A percentile compares a stretch with the other conserved stretches of the same genome.
These are phyloP conservation scores for Pelagia noctiluca DNA, from an alignment of 30 jellyfish, hydroid and myxozoan genomes.

Conservation along the genomic window DNA sequence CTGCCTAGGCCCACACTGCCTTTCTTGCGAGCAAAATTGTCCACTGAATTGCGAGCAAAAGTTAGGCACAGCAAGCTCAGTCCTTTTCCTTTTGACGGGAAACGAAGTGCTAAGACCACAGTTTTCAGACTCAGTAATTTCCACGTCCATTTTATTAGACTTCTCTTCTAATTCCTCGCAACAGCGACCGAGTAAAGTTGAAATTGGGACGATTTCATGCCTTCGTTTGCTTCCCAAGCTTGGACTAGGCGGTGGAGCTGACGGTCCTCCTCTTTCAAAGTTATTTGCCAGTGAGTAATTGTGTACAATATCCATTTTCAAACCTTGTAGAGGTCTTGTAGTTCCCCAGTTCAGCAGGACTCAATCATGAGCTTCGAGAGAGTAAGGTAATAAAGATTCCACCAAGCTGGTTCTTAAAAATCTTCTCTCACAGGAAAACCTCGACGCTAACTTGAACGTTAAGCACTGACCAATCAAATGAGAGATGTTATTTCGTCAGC, in stretches of 20 bases:
- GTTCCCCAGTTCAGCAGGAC: too few species aligned
- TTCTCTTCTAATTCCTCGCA: slow-evolving; percentile 75
- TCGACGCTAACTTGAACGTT: not conserved
- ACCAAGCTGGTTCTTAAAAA: too few species aligned
- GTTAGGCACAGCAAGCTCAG: slow-evolving; percentile 40
- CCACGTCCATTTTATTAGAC: slow-evolving; percentile 66
- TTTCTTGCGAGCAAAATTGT: slow-evolving; percentile 31
- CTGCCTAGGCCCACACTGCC: slow-evolving; percentile 65
- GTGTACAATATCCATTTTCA: slow-evolving; percentile 27
- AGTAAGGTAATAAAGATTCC: too few species aligned
- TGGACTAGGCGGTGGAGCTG: slow-evolving; percentile 93
- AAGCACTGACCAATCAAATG: not conserved
- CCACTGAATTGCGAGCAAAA: slow-evolving; percentile 14
- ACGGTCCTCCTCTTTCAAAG: slow-evolving; percentile 68
- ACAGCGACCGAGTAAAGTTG: slow-evolving; percentile 66
- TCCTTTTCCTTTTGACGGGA: slow-evolving; percentile 61
- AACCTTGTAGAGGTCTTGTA: too few species aligned
- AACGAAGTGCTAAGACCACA: slow-evolving; percentile 18
- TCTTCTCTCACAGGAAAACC: slow-evolving; percentile 1
- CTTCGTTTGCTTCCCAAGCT: slow-evolving; percentile 80
- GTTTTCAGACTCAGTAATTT: slow-evolving; percentile 12
- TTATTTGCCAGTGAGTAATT: slow-evolving; percentile 8
- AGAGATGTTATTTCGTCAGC: not conserved
- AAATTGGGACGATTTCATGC: slow-evolving; percentile 45
- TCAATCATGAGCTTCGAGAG: too few species aligned